phyloP scores from a whole-genome alignment of 2,888 invertebrate genomes.

The Cistogaster globosa region DNA sequence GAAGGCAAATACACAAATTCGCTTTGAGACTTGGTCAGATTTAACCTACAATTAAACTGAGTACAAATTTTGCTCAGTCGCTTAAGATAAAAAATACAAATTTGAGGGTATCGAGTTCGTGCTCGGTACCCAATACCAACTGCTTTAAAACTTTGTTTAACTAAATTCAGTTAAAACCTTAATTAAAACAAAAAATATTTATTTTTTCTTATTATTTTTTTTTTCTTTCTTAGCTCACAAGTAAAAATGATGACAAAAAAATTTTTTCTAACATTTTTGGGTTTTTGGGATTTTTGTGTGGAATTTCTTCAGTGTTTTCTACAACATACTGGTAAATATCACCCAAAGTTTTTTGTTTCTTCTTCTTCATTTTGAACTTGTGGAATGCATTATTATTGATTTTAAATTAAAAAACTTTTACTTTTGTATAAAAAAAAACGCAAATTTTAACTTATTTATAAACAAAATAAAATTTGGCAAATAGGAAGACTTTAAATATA shows the following conservation, averaged over 20 bases:
- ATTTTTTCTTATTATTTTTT: background rate
- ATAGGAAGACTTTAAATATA: conserved; percentile 59
- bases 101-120: no score
- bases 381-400: conserved; percentile 55
- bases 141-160: background rate
- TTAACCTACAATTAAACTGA: no score
- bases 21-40: no score
- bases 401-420: background rate
- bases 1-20: no score
- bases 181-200: no score
- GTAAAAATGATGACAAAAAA: conserved; percentile 35
- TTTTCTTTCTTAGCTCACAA: conserved; percentile 37
- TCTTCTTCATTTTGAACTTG: conserved; percentile 57
- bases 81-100: background rate
- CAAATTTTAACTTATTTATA: background rate
- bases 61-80: no score
- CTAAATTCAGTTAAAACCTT: background rate
- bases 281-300: conserved; percentile 15
- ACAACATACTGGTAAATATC: conserved; percentile 16
- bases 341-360: conserved; percentile 33
- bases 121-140: no score
- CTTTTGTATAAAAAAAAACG: background rate
- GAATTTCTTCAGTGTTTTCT: conserved; percentile 1
- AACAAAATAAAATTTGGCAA: conserved; percentile 21
- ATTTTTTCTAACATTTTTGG: background rate